Evolutionary conservation across 2,797 vertebrate genomes (phyloP).

Genomic region (Ciconia nigra): DNA sequence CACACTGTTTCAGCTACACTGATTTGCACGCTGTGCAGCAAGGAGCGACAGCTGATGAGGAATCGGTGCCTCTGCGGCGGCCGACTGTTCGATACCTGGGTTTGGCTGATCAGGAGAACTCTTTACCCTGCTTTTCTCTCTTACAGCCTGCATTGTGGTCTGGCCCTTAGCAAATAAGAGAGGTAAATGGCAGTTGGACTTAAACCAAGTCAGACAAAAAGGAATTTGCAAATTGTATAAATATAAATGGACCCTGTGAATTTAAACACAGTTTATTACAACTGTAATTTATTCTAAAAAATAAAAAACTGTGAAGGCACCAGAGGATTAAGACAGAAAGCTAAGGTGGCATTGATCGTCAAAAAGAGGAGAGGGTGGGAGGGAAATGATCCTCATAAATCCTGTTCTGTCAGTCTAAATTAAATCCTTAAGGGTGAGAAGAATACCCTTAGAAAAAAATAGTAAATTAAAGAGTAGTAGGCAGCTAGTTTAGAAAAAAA

Average conservation of each 20-base stretch:
- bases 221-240: not conserved
- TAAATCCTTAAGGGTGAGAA: not conserved
- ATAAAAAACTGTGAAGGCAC: not conserved
- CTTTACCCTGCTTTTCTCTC: not conserved
- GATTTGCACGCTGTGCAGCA: fast-evolving
- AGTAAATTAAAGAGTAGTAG: not conserved
- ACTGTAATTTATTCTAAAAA: not conserved
- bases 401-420: not conserved
- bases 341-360: not conserved
- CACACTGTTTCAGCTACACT: not conserved
- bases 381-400: not conserved
- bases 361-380: not conserved
- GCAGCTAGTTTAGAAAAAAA: not conserved
- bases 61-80: fast-evolving
- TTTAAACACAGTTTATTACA: not conserved
- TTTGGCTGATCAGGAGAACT: not conserved
- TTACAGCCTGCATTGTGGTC: not conserved
- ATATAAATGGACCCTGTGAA: not conserved
- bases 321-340: not conserved
- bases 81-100: fast-evolving
- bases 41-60: not conserved
- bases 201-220: not conserved
- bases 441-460: not conserved
- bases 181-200: not conserved
- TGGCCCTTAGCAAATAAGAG: not conserved